These are phyloP conservation scores for Galagoides demidoff DNA, from an alignment of 2,797 vertebrate genomes.

Conservation along the genomic window DNA sequence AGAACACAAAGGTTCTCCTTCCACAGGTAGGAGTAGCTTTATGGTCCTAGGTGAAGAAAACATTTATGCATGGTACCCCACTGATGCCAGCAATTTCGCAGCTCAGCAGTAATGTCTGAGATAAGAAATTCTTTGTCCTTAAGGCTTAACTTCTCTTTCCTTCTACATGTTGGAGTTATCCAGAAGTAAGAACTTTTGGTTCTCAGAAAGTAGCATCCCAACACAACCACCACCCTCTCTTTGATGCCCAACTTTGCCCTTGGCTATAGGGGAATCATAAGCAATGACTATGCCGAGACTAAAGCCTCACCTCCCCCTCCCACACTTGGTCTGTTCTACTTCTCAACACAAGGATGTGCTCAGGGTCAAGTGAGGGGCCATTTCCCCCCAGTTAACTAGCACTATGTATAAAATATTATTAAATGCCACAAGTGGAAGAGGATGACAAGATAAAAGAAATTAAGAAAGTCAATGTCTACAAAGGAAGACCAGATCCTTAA, in stretches of 20 bases:
- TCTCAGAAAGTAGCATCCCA: not conserved
- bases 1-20: not conserved
- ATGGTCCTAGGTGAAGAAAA: not conserved
- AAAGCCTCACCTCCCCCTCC: not conserved
- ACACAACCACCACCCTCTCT: not conserved
- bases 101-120: not conserved
- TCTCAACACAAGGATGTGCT: not conserved
- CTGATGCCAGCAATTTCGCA: not conserved
- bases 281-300: not conserved
- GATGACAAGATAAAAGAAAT: slow-evolving; percentile 33
- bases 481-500: slow-evolving; percentile 23
- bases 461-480: not conserved
- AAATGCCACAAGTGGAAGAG: not conserved
- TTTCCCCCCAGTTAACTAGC: not conserved
- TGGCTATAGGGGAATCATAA: not conserved
- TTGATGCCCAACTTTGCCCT: not conserved
- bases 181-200: not conserved
- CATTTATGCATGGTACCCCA: not conserved
- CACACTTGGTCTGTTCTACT: not conserved
- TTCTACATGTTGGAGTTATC: not conserved
- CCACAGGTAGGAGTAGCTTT: not conserved
- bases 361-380: not conserved
- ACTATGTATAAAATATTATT: not conserved
- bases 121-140: not conserved
- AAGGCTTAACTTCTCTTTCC: not conserved